Conservation (phyloP, 2,888 invertebrate species). For the Sphaerophoria taeniata region DNA sequence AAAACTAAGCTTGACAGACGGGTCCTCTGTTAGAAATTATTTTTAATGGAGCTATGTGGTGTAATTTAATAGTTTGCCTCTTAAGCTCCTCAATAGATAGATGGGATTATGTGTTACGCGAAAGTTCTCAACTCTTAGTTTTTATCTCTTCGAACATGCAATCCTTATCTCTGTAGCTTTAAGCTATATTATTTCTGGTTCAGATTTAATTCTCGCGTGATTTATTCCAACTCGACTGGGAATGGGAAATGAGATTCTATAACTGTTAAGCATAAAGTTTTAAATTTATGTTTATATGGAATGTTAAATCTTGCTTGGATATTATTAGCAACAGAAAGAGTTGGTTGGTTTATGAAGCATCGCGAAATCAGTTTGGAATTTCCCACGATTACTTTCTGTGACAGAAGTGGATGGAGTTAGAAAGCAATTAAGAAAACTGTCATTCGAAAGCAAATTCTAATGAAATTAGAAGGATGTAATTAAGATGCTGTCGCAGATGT, state of each 20-base stretch:
- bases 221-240: background rate
- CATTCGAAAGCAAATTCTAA: background rate
- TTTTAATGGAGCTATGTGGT: slow-evolving; percentile 75
- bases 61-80: slow-evolving; percentile 70
- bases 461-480: background rate
- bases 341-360: background rate
- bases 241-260: slow-evolving; percentile 18
- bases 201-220: slow-evolving; percentile 3
- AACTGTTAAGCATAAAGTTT: slow-evolving; percentile 35
- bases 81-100: slow-evolving; percentile 63
- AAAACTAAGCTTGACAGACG: slow-evolving; percentile 72
- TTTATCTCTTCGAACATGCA: slow-evolving; percentile 46
- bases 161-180: background rate
- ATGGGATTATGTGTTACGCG: slow-evolving; percentile 67
- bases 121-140: slow-evolving; percentile 46
- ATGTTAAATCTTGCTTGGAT: slow-evolving; percentile 1
- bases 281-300: slow-evolving; percentile 10
- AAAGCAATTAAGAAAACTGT: background rate
- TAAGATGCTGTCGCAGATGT: too few species aligned
- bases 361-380: background rate
- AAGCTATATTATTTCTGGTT: background rate
- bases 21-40: slow-evolving; percentile 75
- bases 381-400: too few species aligned
- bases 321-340: background rate
- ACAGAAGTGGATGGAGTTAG: background rate